Evolutionary conservation across 2,113 vertebrate species (phyloP).

Genomic region (Gambusia affinis): DNA sequence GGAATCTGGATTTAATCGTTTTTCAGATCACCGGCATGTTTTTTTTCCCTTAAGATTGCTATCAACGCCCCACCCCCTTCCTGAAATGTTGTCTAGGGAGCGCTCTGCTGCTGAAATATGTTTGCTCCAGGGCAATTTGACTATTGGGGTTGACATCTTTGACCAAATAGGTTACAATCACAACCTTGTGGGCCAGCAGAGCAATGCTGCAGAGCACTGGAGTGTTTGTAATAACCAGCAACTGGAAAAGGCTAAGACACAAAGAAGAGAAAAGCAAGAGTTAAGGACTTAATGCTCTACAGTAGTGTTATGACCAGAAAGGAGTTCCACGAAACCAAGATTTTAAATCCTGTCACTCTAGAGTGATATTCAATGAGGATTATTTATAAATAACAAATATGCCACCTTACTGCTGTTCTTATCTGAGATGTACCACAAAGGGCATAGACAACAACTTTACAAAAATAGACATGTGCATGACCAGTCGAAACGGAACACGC

Average conservation of each 20-base stretch:
- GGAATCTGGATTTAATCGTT: slow-evolving; percentile 71
- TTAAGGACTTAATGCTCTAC: neutral
- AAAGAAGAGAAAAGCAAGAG: neutral
- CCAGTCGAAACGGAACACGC: too few relatives aligned
- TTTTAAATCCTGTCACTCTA: neutral
- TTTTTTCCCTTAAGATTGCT: slow-evolving; percentile 54
- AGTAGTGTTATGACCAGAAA: too few relatives aligned
- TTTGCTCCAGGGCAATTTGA: slow-evolving; percentile 48
- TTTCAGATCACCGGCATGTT: slow-evolving; percentile 61
- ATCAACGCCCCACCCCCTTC: slow-evolving; percentile 40
- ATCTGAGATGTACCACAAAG: neutral
- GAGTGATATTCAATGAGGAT: neutral
- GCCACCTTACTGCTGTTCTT: neutral
- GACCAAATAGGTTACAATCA: slow-evolving; percentile 30
- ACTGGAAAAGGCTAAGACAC: neutral
- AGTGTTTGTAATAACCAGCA: neutral
- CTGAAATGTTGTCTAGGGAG: slow-evolving; percentile 63
- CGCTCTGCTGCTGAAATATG: slow-evolving; percentile 49
- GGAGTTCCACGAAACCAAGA: too few relatives aligned
- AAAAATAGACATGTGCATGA: neutral
- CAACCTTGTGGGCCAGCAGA: slow-evolving; percentile 14
- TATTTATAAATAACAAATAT: neutral
- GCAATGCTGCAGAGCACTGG: neutral
- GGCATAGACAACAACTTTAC: neutral
- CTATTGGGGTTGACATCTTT: slow-evolving; percentile 46